Evolutionary conservation across 2,888 invertebrate genomes (phyloP).

Genomic region (Dryococelus australis): DNA sequence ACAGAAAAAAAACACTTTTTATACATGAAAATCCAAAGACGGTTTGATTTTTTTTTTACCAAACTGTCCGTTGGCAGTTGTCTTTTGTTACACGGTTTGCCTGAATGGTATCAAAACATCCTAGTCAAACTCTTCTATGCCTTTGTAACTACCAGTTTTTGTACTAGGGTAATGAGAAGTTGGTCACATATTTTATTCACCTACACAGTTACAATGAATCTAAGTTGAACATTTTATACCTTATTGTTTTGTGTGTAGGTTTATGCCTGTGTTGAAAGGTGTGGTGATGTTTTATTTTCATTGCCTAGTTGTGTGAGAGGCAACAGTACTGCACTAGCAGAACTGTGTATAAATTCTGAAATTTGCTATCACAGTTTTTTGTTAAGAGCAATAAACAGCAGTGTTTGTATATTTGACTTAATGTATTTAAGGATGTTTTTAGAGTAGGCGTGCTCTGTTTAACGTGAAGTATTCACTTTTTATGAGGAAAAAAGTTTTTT

Average conservation of each 20-base stretch:
- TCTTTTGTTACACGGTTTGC: not conserved
- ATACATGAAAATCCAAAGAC: constrained; percentile 46
- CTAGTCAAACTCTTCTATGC: constrained; percentile 21
- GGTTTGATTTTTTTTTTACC: constrained; percentile 27
- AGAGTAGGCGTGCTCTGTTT: not conserved
- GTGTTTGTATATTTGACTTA: not conserved
- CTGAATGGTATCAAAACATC: constrained; percentile 28
- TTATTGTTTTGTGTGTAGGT: not conserved
- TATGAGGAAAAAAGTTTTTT: not conserved
- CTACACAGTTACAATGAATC: not conserved
- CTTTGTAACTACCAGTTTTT: constrained; percentile 16
- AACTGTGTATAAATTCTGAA: not conserved
- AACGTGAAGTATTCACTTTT: not conserved
- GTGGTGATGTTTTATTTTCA: constrained; percentile 6
- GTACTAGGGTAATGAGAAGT: not conserved
- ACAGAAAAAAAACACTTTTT: constrained; percentile 43
- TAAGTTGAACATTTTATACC: not conserved
- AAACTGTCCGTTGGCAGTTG: constrained; percentile 17
- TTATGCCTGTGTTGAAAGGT: not conserved
- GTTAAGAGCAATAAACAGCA: not conserved
- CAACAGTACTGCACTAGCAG: not conserved
- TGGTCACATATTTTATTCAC: not conserved
- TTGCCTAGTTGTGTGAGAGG: not conserved
- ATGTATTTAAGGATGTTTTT: not conserved
- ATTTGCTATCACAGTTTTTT: not conserved